A percentile compares a stretch with the other conserved stretches of the same genome.
Evolutionary conservation across 2,888 invertebrate genomes (phyloP).

Genomic region (Drosophila merina): DNA sequence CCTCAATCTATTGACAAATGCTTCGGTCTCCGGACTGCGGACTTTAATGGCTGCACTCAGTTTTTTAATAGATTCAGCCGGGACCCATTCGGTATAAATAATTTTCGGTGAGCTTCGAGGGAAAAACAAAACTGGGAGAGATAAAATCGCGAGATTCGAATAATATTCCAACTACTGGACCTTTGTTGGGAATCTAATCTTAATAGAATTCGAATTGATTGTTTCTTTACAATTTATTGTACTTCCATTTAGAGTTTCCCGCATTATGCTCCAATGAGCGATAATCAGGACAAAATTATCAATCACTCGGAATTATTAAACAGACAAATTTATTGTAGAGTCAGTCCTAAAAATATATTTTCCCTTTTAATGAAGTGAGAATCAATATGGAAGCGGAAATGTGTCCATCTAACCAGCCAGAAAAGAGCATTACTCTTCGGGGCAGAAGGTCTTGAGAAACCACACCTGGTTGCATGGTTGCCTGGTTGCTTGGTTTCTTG

Average conservation of each 20-base stretch:
- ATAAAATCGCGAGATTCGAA: conserved; percentile 24
- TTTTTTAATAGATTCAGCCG: conserved; percentile 51
- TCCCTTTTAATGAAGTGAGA: neutral
- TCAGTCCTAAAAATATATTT: neutral
- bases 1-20: conserved; percentile 71
- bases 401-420: neutral
- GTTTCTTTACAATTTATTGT: conserved; percentile 54
- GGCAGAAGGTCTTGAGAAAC: conserved; percentile 11
- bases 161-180: neutral
- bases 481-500: conserved; percentile 2
- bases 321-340: conserved; percentile 5
- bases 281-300: conserved; percentile 45
- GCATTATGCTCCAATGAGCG: conserved; percentile 40
- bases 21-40: conserved; percentile 46
- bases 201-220: conserved; percentile 31
- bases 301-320: neutral
- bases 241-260: conserved; percentile 29
- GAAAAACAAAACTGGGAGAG: conserved; percentile 27
- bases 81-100: conserved; percentile 36
- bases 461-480: conserved; percentile 7
- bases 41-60: conserved; percentile 68
- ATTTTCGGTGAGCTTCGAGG: conserved; percentile 38
- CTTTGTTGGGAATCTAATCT: conserved; percentile 24
- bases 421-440: neutral
- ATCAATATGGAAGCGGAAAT: neutral